Conservation (phyloP, 2,113 vertebrate species). For the Reinhardtius hippoglossoides region DNA sequence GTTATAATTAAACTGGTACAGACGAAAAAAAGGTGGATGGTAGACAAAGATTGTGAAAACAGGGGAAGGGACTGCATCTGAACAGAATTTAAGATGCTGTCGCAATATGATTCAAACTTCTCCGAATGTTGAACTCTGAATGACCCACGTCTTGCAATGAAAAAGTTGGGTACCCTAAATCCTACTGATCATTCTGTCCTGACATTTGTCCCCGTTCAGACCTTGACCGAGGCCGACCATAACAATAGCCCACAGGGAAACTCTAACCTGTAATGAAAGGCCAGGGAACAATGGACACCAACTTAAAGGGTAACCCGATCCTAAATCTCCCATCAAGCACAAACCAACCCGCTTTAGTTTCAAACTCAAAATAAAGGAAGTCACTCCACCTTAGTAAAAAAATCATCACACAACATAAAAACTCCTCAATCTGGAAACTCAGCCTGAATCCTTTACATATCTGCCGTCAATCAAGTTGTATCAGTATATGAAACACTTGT, state of each 20-base stretch:
- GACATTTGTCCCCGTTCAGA: conserved; percentile 83
- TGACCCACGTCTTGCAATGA: conserved; percentile 54
- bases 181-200: conserved; percentile 71
- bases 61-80: background rate
- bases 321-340: conserved; percentile 92
- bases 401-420: conserved; percentile 3
- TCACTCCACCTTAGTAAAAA: conserved; percentile 29
- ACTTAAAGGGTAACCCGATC: conserved; percentile 92
- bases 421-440: conserved; percentile 8
- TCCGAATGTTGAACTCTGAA: conserved; percentile 57
- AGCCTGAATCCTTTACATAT: background rate
- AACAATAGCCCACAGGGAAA: conserved; percentile 89
- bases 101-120: conserved; percentile 9
- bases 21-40: background rate
- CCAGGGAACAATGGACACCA: conserved; percentile 90
- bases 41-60: background rate
- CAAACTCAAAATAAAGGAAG: conserved; percentile 81
- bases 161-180: conserved; percentile 59
- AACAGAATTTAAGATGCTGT: conserved; percentile 2
- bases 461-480: background rate
- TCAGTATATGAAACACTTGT: conserved; percentile 4
- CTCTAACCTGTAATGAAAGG: conserved; percentile 94
- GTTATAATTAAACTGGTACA: conserved; percentile 9
- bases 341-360: conserved; percentile 88
- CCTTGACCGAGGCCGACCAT: conserved; percentile 81